Base-by-base conservation (phyloP, 2,888 invertebrate genomes). In the Hyposoter dolosus region DNA sequence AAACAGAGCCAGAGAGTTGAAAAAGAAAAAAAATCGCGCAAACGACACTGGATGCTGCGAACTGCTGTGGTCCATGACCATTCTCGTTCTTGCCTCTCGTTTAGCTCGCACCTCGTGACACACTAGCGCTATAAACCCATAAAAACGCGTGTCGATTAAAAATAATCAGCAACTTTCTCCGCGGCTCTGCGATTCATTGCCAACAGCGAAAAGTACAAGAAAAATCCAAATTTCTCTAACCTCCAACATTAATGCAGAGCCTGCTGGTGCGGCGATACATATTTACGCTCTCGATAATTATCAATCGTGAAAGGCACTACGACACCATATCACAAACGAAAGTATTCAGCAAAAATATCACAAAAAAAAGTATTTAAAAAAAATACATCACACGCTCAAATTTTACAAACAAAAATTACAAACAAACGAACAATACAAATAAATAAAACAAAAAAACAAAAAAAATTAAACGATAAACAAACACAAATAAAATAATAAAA, bases 141-240 rank as follows among this genome's bases (percentile, higher is more conserved):
- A 66, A 65, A 83, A 78, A 77, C 53, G 35, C 43, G 53, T 17
- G 53, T 17, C 28, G 43, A 74, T 45, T 69, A 75, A 80, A 65
- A 80, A 79, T 75, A 74, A 68, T n/a, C 28, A 45, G 65, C 71
- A 56, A 76, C 84, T 84, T 84, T 84, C 80, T 63, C 76, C 65
- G 32, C 23, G 45, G 40, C 45, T 65, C 75, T 3, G 40, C 9
- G 71, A 80, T 76, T 53, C 71, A 71, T 76, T 17, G 63, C 43
- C 9, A 23, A 10, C 23, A 68, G 15, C 17, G 32, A 79, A 60
- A 71, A 79, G 19, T 60, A 40, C 40, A 63, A 83, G 66, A 45
- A 60, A 56, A 60, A 56, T 15, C 23, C 5, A 60, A 56, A 43
- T 28, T 40, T 28, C 19, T 35, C 53, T 53, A 53, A 28, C 12